Base-by-base conservation (phyloP, 2,888 invertebrate species). In the Cantharis rustica region DNA sequence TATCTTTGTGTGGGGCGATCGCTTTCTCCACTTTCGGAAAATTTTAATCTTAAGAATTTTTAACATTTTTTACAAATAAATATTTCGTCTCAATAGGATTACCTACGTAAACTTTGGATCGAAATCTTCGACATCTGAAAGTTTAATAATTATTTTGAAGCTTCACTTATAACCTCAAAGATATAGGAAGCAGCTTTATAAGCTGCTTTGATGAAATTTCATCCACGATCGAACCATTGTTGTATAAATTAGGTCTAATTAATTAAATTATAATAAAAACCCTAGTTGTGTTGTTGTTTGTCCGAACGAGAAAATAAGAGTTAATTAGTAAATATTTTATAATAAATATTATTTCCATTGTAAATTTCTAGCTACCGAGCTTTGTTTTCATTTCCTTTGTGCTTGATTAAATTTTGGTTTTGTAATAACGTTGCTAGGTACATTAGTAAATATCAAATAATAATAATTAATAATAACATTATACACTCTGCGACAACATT, bases 81-180 rank as follows among this genome's bases (percentile, higher is more conserved):
- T 47, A 47, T 47, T 47, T 47, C 47, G n/a, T 47, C n/a, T 47
- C 47, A 47, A 47, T 47, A 47, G n/a, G 47, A 47, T 47, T 47
- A 47, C 47, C 47, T 31, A 31, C 64, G 16, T 63, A 20, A 63
- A 63, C 16, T 20, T 20, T 4, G n/a, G 64, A 64, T 64, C 20
- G 9, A 64, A 64, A 64, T 64, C 13, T 20, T n/a, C 64, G 4
- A 64, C 20, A n/a, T 64, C 20, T 64, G 11, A 5, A 64, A 64
- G 64, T 64, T 66, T 66, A 66, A 66, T 66, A 66, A 66, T 66
- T 66, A 66, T 66, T 66, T 66, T 23, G 64, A 66, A 66, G 64
- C 20, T 23, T 66, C 64, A 20, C 20, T 66, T 66, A 16, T 66
- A 23, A 23, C 64, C 64, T 66, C 64, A n/a, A 20, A 66, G 17